Evolutionary conservation across 2,797 vertebrate species (phyloP), one percentile per base, ranked within the genome.

Genomic region (Erithacus rubecula): DNA sequence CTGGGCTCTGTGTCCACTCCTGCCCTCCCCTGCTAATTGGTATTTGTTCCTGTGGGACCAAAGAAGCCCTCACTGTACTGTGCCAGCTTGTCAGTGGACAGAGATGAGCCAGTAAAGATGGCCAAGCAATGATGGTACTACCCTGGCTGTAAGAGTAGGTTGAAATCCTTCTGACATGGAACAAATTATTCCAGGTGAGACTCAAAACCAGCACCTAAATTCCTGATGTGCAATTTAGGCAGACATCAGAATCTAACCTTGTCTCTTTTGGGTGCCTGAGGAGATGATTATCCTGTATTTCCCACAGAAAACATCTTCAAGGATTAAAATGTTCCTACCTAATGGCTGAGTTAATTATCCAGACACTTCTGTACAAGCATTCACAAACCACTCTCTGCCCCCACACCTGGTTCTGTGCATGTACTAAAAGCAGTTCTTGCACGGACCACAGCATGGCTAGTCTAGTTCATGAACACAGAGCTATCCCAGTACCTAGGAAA

Each of bases 221-320:
- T 88, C 83, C 83, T 72, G 14, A 75, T 15, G 17, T 21, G 58
- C 43, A 75, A 39, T 58, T 79, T 34, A 74, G 72, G 60, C 60
- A 77, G 64, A 93, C 64, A 56, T 52, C 30, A 58, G 72, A 72
- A 77, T n/a, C 53, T 44, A 93, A 53, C 52, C 17, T 11, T 8
- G 41, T 70, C 58, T 89, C 65, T 87, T 65, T n/a, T 29, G 27
- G 8, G 20, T 55, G 65, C 72, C 65, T 12, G 36, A 71, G 83
- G 76, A 94, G 69, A 84, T 41, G 9, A 87, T 53, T 71, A 58
- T 59, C 30, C 64, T 68, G 19, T 23, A 51, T 60, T 94, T 93
- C 65, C 72, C 83, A 83, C 20, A 75, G 69, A 83, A 91, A 78
- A 81, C 5, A 11, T 39, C 37, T 86, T 75, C 32, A 75, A 62